A percentile compares a stretch with the other conserved stretches of the same genome.
Evolutionary conservation across 1,140 invertebrate species (phyloP).

Genomic region (Aphaenogaster floridana): DNA sequence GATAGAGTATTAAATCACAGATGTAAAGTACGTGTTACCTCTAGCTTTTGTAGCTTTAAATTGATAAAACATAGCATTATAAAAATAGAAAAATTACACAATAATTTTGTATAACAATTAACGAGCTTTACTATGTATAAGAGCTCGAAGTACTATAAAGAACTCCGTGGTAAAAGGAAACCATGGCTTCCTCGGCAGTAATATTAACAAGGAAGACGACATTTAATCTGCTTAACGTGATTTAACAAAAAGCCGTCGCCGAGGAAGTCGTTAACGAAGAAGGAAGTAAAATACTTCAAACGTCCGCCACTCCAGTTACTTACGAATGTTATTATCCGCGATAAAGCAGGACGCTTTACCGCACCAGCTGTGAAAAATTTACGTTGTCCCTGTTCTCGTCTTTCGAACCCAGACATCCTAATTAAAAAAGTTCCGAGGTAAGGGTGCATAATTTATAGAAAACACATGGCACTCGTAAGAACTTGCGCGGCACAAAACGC

Average conservation of each 20-base stretch:
- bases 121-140: not conserved
- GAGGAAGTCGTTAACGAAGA: slow-evolving; percentile 55
- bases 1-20: not conserved
- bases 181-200: slow-evolving; percentile 9
- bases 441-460: slow-evolving; percentile 6
- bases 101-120: slow-evolving; percentile 28
- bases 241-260: slow-evolving; percentile 54
- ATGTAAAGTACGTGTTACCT: not conserved
- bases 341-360: slow-evolving; percentile 42
- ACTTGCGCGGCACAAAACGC: slow-evolving; percentile 28
- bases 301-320: slow-evolving; percentile 42
- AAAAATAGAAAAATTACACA: not conserved
- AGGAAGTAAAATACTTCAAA: slow-evolving; percentile 60
- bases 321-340: slow-evolving; percentile 45
- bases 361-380: slow-evolving; percentile 47
- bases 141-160: slow-evolving; percentile 6
- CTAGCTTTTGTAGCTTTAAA: not conserved
- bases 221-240: slow-evolving; percentile 61
- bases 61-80: not conserved
- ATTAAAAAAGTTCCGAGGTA: slow-evolving; percentile 37
- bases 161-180: not conserved
- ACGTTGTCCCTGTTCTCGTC: slow-evolving; percentile 31
- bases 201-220: slow-evolving; percentile 46
- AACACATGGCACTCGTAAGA: slow-evolving; percentile 1
- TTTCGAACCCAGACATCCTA: slow-evolving; percentile 12